A percentile compares a stretch with the other conserved stretches of the same genome.
Evolutionary conservation across 2,888 invertebrate genomes (phyloP).

Genomic region (Tetramorium bicarinatum): DNA sequence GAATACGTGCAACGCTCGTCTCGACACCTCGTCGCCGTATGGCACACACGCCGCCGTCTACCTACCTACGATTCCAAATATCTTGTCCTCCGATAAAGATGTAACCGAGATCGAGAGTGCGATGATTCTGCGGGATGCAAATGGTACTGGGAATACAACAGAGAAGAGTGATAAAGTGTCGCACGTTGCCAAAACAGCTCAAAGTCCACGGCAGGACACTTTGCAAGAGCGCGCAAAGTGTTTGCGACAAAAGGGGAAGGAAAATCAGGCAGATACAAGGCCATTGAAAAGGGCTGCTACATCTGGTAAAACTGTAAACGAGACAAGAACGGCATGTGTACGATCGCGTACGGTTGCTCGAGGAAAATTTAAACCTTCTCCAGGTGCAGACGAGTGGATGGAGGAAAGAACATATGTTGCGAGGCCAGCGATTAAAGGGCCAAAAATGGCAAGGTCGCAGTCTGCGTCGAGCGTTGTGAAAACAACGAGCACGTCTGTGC

Average conservation of each 20-base stretch:
- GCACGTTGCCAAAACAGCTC: not conserved
- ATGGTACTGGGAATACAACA: constrained; percentile 20
- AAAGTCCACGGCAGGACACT: not conserved
- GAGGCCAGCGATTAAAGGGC: not conserved
- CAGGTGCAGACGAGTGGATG: too few species aligned
- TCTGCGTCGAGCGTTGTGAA: not conserved
- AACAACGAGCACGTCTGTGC: not conserved
- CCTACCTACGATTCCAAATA: not conserved
- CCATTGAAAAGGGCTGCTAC: not conserved
- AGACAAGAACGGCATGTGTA: not conserved
- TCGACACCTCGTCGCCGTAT: not conserved
- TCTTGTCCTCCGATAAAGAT: not conserved
- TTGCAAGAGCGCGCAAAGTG: not conserved
- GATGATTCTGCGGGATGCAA: constrained; percentile 30
- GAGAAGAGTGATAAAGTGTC: constrained; percentile 24
- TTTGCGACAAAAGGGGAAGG: constrained; percentile 58
- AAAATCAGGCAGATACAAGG: constrained; percentile 47
- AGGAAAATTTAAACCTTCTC: not conserved
- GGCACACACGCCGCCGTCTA: not conserved
- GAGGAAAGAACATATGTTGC: not conserved
- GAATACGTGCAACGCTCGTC: not conserved
- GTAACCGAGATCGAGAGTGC: constrained; percentile 2
- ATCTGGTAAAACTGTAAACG: constrained; percentile 22
- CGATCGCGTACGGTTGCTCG: not conserved
- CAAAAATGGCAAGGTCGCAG: constrained; percentile 11